These are phyloP conservation scores for Oreochromis niloticus DNA, from an alignment of 2,113 vertebrate genomes.

Conservation along the genomic window DNA sequence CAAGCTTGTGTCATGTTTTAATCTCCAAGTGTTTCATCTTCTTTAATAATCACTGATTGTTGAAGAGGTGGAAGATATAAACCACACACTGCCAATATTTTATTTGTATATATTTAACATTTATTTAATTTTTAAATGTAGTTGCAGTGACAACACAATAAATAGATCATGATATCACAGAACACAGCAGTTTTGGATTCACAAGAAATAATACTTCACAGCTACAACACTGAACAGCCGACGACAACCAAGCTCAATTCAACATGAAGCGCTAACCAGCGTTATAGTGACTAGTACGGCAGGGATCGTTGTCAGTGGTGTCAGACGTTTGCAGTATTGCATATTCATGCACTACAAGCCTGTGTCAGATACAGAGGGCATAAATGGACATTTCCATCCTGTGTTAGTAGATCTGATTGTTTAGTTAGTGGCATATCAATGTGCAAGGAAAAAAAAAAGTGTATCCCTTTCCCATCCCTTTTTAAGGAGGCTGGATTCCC, in stretches of 20 bases:
- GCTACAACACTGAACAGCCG: conserved; percentile 48
- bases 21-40: not conserved
- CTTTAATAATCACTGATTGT: not conserved
- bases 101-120: conserved; percentile 38
- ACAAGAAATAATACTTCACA: conserved; percentile 69
- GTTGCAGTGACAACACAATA: conserved; percentile 67
- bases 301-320: conserved; percentile 13
- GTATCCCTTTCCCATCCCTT: conserved; percentile 9
- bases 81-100: not conserved
- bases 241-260: conserved; percentile 41
- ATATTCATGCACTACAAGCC: conserved; percentile 49
- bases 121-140: conserved; percentile 64
- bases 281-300: conserved; percentile 10
- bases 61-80: not conserved
- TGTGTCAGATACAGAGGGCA: not conserved
- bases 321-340: conserved; percentile 3
- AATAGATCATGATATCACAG: conserved; percentile 66
- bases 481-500: not conserved
- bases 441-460: not conserved
- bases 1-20: not conserved
- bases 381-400: not conserved
- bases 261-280: conserved; percentile 41
- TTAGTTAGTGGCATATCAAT: conserved; percentile 37
- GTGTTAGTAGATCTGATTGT: conserved; percentile 19
- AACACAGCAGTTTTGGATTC: conserved; percentile 63